These are phyloP conservation scores for Epizoanthus scotinus DNA, from an alignment of 92 coral and sea anemone species.

Conservation along the genomic window DNA sequence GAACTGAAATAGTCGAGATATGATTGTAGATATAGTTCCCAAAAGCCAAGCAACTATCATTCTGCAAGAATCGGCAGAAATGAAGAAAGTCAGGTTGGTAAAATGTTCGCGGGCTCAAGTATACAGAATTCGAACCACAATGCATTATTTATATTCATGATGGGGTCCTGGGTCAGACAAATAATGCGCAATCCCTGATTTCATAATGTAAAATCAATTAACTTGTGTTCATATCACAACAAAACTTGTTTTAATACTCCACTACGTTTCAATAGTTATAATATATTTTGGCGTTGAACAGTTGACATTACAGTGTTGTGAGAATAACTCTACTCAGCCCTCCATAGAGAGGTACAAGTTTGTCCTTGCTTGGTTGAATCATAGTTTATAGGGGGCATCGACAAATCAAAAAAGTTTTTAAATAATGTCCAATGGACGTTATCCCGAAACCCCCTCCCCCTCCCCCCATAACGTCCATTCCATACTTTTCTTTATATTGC, in stretches of 20 bases:
- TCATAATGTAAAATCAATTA: not conserved
- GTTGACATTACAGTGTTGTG: not conserved
- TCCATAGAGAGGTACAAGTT: not conserved
- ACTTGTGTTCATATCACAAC: not conserved
- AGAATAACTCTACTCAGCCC: not conserved
- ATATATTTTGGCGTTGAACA: not conserved
- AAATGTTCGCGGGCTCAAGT: conserved; percentile 30
- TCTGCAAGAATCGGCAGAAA: not conserved
- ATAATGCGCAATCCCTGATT: not conserved
- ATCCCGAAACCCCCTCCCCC: too few species aligned
- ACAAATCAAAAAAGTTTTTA: too few species aligned
- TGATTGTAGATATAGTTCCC: not conserved
- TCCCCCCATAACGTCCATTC: too few species aligned
- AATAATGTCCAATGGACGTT: too few species aligned
- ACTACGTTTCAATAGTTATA: not conserved
- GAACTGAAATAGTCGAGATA: not conserved
- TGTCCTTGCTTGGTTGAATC: not conserved
- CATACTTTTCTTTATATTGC: too few species aligned
- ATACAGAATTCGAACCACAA: not conserved
- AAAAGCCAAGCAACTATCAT: conserved; percentile 10
- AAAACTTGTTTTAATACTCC: too few species aligned
- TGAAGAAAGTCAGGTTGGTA: too few species aligned
- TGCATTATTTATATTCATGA: too few species aligned
- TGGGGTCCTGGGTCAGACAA: not conserved
- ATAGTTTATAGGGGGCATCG: too few species aligned